Conservation (phyloP, 1,140 invertebrate species). For the Maconellicoccus hirsutus region DNA sequence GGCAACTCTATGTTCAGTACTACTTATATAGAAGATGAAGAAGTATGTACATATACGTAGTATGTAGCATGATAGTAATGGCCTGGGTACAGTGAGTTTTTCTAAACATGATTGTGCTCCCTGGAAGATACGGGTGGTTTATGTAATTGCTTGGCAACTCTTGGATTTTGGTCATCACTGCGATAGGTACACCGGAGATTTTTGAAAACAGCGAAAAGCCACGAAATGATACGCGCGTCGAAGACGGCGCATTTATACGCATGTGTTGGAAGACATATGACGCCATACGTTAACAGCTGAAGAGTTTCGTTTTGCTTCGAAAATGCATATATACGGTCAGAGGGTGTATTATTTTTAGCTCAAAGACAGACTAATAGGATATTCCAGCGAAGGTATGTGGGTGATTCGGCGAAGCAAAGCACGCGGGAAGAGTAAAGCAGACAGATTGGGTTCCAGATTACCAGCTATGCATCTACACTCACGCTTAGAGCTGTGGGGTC, state of each 20-base stretch:
- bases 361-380: constrained; percentile 19
- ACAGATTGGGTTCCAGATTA: constrained; percentile 18
- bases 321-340: background rate
- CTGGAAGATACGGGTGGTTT: too few species aligned
- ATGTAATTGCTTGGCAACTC: too few species aligned
- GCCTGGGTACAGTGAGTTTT: too few species aligned
- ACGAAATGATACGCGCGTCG: background rate
- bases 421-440: background rate
- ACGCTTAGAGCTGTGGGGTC: background rate
- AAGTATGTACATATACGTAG: too few species aligned
- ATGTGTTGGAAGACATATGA: background rate
- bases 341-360: constrained; percentile 21
- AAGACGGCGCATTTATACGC: background rate
- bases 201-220: background rate
- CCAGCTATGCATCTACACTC: background rate
- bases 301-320: background rate
- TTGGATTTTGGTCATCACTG: background rate
- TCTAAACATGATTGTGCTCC: too few species aligned
- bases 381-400: background rate
- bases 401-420: constrained; percentile 10
- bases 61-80: too few species aligned
- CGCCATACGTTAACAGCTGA: constrained; percentile 10
- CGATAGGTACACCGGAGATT: background rate
- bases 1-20: too few species aligned
- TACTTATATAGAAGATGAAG: too few species aligned